Percentiles rank a stretch among this genome's conserved stretches.
Evolutionary conservation across 2,888 invertebrate species (phyloP).

Genomic region (Meganola albula): DNA sequence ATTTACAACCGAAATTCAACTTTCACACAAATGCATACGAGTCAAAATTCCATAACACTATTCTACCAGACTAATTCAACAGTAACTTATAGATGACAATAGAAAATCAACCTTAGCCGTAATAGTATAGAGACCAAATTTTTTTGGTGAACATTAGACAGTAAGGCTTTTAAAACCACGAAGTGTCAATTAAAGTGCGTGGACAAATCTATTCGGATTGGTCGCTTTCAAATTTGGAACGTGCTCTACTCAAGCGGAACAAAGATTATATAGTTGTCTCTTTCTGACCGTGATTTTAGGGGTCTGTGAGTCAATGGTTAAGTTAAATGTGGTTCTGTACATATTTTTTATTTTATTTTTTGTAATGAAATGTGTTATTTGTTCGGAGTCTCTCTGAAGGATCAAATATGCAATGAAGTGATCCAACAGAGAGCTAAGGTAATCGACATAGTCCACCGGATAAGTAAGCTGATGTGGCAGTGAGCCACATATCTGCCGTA

Average conservation of each 20-base stretch:
- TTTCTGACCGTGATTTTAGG: constrained; percentile 31
- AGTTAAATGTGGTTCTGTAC: constrained; percentile 12
- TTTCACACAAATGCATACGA: too few relatives aligned
- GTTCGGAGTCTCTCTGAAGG: too few relatives aligned
- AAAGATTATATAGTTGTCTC: constrained; percentile 44
- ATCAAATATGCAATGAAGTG: too few relatives aligned
- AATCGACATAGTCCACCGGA: too few relatives aligned
- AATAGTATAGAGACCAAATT: too few relatives aligned
- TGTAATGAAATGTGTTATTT: background rate
- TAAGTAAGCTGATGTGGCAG: too few relatives aligned
- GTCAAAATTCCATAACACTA: too few relatives aligned
- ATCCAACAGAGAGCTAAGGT: too few relatives aligned
- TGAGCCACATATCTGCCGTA: too few relatives aligned
- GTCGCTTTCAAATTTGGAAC: constrained; percentile 64
- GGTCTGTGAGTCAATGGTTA: constrained; percentile 19
- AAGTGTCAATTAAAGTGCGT: constrained; percentile 29
- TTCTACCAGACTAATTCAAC: too few relatives aligned
- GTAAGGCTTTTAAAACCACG: constrained; percentile 15
- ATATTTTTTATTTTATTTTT: constrained; percentile 4
- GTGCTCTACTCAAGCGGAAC: constrained; percentile 58
- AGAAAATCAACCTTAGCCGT: constrained; percentile 8
- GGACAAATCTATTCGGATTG: constrained; percentile 46
- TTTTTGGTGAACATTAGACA: too few relatives aligned
- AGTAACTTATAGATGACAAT: background rate
- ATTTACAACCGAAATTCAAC: too few relatives aligned